Base-by-base conservation (phyloP, 2,113 vertebrate genomes). In the Pycnonotus jocosus region DNA sequence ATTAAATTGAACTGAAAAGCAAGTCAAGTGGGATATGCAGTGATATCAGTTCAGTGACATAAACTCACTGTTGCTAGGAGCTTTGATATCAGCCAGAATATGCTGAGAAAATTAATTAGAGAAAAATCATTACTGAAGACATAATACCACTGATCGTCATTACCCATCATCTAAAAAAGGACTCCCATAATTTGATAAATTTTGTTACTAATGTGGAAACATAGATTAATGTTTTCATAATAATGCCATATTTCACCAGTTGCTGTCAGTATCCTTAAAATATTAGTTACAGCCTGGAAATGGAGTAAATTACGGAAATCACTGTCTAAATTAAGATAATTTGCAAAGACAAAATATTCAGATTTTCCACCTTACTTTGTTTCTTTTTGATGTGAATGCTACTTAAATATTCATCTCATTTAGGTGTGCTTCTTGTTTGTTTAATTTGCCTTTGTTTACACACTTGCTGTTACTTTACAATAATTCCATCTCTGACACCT, bases 91-190 rank as follows among this genome's bases (percentile, higher is more conserved):
- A 90, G 54, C 23, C 20, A 91, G 64, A 93, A 76, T 94, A 93
- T 40, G 24, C 48, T 91, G n/a, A 95, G 86, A 95, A 95, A 97
- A 96, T 96, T 96, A 96, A 96, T 96, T 96, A 91, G 28, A 92
- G 65, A 95, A 96, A 90, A 97, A 93, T 79, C 31, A 92, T 96
- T 97, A 96, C 54, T 22, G 51, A 97, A 91, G 90, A 71, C 65
- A 88, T 89, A 95, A 91, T 93, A 57, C 65, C 65, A 71, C 83
- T 90, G 86, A 92, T 96, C 15, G n/a, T 95, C 88, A 88, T 96
- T 93, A 94, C 21, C 21, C 16, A 66, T 93, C 42, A 71, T 35
- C 45, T 57, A 45, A 87, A 96, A 89, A 83, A 44, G 2, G 30
- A 10, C 10, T 86, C n/a, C 50, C 10, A 90, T 93, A 94, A 92